Conservation (phyloP, 2,888 invertebrate genomes). For the Orthosia cruda region DNA sequence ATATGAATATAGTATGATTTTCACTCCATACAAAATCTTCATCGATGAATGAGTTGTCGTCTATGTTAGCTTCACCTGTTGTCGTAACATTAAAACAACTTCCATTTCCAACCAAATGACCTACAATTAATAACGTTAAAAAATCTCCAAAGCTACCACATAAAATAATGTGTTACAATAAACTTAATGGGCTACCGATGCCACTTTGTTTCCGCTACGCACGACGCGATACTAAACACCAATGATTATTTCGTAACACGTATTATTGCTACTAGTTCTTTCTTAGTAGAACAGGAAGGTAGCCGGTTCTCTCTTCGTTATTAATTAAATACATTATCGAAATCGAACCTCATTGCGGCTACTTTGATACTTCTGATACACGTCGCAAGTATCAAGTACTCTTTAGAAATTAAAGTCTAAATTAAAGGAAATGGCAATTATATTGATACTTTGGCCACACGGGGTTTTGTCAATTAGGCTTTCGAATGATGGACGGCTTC, state of each 20-base stretch:
- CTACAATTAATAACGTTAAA: constrained; percentile 38
- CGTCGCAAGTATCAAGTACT: constrained; percentile 48
- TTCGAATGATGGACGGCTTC: constrained; percentile 59
- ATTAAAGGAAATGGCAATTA: constrained; percentile 67
- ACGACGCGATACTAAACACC: constrained; percentile 40
- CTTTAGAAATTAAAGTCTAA: constrained; percentile 48
- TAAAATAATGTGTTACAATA: constrained; percentile 66
- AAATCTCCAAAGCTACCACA: constrained; percentile 54
- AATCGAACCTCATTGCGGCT: constrained; percentile 67
- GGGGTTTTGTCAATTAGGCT: constrained; percentile 53
- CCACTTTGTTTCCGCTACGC: constrained; percentile 67
- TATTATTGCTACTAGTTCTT: constrained; percentile 74
- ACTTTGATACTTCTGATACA: constrained; percentile 72
- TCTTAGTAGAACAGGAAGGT: constrained; percentile 79
- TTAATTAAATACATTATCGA: constrained; percentile 81
- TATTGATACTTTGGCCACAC: constrained; percentile 45
- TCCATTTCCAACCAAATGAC: constrained; percentile 5
- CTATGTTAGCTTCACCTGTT: background rate
- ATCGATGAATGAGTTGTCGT: background rate
- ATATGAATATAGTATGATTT: too few relatives aligned
- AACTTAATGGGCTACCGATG: constrained; percentile 64
- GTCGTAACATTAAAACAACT: constrained; percentile 9
- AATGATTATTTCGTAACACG: constrained; percentile 78
- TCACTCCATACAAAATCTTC: background rate
- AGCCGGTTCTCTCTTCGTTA: constrained; percentile 77